Evolutionary conservation across 2,113 vertebrate genomes (phyloP), one percentile per base, ranked within the genome.

Genomic region (Leiothrix lutea): DNA sequence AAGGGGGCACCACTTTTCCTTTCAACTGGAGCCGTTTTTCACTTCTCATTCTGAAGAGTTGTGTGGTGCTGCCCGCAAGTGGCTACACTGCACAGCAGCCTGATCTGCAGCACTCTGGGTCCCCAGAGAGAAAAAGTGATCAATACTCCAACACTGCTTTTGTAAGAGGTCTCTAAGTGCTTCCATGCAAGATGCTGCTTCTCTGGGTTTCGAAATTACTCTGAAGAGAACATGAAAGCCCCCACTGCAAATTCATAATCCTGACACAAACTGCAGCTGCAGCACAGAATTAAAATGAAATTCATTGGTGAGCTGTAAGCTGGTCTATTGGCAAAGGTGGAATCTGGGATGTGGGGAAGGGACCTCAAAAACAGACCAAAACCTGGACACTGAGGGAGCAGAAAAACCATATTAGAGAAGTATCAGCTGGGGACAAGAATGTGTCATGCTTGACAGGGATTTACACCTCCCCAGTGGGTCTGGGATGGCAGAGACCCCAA

Each of bases 41-140:
- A 90, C 86, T 96, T 84, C 73, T 92, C 72, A 60, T 88, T 82
- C 88, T 69, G 53, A 97, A 95, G 90, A 96, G 95, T 45, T 96
- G 96, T 96, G 90, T 90, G 86, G 88, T 93, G 93, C 95, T 97
- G 95, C 94, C 95, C 90, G 95, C 95, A 97, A 95, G 94, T 94
- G 95, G 95, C 80, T 94, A 71, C 83, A 75, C 57, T 45, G 92
- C 88, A 94, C 82, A 95, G 92, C 92, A 93, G 90, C 88, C 74
- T 11, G 3, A 62, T 67, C 80, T 65, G 92, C 60, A 96, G 78
- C 26, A 5, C 60, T 78, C 88, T 0, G 10, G 47, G 77, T 96
- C 93, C 92, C 92, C 6, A 3, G 94, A 50, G 92, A 94, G 65
- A 80, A 78, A 80, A 94, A 90, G 85, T 67, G 86, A 96, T 97